Base-by-base conservation (phyloP, 2,888 invertebrate species). In the Acanthopleura granulata region DNA sequence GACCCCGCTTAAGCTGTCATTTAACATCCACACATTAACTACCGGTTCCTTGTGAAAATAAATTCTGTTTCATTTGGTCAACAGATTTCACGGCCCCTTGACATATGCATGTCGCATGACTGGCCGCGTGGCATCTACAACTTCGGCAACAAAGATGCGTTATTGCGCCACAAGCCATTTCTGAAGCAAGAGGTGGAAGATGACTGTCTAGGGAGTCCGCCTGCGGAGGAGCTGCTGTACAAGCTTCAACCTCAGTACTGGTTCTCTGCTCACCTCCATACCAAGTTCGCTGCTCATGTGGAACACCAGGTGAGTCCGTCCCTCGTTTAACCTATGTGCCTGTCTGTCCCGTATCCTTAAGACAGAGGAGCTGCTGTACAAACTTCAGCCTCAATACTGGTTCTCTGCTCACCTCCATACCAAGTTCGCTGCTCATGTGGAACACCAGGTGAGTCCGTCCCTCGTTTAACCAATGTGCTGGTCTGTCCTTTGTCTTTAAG, bases 211-310 rank as follows among this genome's bases (percentile, higher is more conserved):
- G 99, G 99, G 18, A 98, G 96, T 91, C 94, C 94, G 62, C 95
- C 96, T 6, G 93, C 94, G 73, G 94, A 95, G 91, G 95, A 96
- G 79, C 91, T 99, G 50, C 91, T 99, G n/a, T 92, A 94, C 75
- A 90, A 92, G 57, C 89, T 99, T 74, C 94, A 95, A 88, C 99
- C 99, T 14, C 92, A 92, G 0, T 96, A 95, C 91, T 99, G 99
- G 98, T 99, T 99, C 80, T 83, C 91, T 49, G 99, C 98, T 49
- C 99, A 99, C 92, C 92, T 99, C 80, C 99, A 99, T 91, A 96
- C 96, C 84, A 96, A 97, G 91, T 99, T 98, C 92, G 94, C 95
- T 16, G 99, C 98, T 0, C 83, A 96, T 1, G 94, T 99, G 9
- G 93, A 93, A 51, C 97, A 98, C 90, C 91, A 93, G 76, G 91